phyloP scores from a whole-genome alignment of 2,113 vertebrate genomes.

The Gila orcuttii region DNA sequence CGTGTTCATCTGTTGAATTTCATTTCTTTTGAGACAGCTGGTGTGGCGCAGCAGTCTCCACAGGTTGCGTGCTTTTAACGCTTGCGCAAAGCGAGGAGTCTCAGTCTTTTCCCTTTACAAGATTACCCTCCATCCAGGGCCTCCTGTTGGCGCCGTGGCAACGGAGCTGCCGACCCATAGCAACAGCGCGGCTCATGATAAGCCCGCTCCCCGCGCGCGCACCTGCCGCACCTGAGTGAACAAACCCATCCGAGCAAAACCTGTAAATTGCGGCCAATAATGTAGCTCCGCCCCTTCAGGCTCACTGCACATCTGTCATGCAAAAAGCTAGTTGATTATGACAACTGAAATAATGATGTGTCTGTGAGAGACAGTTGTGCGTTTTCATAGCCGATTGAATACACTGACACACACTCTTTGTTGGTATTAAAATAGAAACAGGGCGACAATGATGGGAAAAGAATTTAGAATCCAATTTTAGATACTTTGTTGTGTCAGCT shows the following conservation, averaged over 20 bases:
- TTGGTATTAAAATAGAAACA: slow-evolving; percentile 8
- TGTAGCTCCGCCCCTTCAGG: slow-evolving; percentile 23
- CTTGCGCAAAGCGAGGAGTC: background rate
- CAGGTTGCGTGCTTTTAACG: slow-evolving; percentile 24
- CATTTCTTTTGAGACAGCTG: background rate
- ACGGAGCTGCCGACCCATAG: slow-evolving; percentile 53
- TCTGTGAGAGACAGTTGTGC: background rate
- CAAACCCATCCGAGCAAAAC: slow-evolving; percentile 40
- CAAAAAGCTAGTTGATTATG: slow-evolving; percentile 2
- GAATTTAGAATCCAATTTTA: slow-evolving; percentile 3
- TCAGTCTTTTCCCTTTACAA: background rate
- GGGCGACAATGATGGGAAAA: slow-evolving; percentile 1
- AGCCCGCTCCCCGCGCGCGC: slow-evolving; percentile 32
- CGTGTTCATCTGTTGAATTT: slow-evolving; percentile 29
- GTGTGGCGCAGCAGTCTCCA: slow-evolving; percentile 41
- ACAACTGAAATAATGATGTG: slow-evolving; percentile 2
- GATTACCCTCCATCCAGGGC: slow-evolving; percentile 31
- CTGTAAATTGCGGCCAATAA: slow-evolving; percentile 35
- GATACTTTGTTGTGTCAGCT: background rate
- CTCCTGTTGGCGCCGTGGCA: slow-evolving; percentile 33
- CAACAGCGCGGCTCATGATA: slow-evolving; percentile 48
- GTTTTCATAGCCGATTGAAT: background rate
- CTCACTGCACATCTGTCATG: slow-evolving; percentile 31
- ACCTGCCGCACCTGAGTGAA: slow-evolving; percentile 42
- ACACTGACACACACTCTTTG: background rate